phyloP scores from a whole-genome alignment of 1,140 invertebrate genomes.

The Drosophila pandora region DNA sequence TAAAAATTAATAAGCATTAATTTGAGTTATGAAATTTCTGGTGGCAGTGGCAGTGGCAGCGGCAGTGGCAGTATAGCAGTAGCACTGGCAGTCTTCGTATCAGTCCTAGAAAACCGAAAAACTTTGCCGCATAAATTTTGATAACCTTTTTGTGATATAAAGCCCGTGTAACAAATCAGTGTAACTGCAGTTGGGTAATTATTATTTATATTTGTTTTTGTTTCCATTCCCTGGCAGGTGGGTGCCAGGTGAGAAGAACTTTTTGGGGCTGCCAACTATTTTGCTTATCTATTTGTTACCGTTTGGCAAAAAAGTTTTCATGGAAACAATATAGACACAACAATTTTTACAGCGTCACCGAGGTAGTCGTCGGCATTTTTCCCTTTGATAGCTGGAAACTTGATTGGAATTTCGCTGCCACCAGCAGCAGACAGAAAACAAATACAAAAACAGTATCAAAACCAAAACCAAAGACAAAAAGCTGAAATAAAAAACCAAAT shows the following conservation, averaged over 20 bases:
- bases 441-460: conserved; percentile 5
- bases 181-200: conserved; percentile 58
- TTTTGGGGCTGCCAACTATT: conserved; percentile 42
- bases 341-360: conserved; percentile 45
- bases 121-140: conserved; percentile 57
- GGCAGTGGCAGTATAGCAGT: conserved; percentile 8
- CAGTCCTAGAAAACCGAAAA: conserved; percentile 34
- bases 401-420: conserved; percentile 54
- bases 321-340: conserved; percentile 49
- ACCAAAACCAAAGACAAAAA: conserved; percentile 16
- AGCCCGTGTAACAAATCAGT: conserved; percentile 45
- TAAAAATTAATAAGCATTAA: conserved; percentile 63
- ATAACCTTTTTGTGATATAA: conserved; percentile 30
- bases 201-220: conserved; percentile 52
- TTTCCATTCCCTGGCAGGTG: conserved; percentile 28
- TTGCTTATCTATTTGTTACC: conserved; percentile 37
- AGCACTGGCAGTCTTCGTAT: not conserved
- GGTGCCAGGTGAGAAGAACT: conserved; percentile 32
- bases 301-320: conserved; percentile 44
- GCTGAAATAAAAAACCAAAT: conserved; percentile 45
- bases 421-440: conserved; percentile 15
- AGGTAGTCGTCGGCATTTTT: conserved; percentile 34
- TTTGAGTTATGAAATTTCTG: conserved; percentile 54
- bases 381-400: conserved; percentile 52
- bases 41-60: conserved; percentile 3